Evolutionary conservation across 2,888 invertebrate species (phyloP), one percentile per base, ranked within the genome.

Genomic region (Drosophila paucipuncta): DNA sequence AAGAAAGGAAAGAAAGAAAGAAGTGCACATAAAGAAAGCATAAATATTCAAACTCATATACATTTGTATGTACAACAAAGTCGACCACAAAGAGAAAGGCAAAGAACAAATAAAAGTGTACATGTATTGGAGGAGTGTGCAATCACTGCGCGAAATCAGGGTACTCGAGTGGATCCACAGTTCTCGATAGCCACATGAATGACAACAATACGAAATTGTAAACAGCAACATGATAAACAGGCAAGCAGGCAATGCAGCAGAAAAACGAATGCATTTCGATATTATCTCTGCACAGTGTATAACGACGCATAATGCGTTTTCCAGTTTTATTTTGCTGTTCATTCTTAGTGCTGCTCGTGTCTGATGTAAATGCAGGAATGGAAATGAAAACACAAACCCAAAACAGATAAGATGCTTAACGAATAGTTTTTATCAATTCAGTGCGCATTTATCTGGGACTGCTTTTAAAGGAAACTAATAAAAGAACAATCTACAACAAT

Each of bases 1-100:
- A 49, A 64, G 30, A 39, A 31, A 50, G 25, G 25, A 58, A 31
- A 30, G 30, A 31, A 25, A 30, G 25, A 47, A 50, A 50, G 28
- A 28, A 50, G 5, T 33, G n/a, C 53, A 16, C 16, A 33, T 22
- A 22, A 22, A 54, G 22, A 50, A 28, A 10, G 6, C 18, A 50
- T 18, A 47, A 25, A 30, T 11, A 16, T 31, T 10, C 16, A 10
- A 54, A 16, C 3, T 33, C n/a, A 30, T 11, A 52, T 31, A 31
- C 13, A 52, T 22, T n/a, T 9, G 4, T 47, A 25, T 16, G 25
- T 25, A 47, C 25, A 47, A 47, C 25, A 25, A 16, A 47, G 16
- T 9, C 47, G 25, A 16, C 16, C 9, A 25, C 47, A 47, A 47
- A 25, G 28, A 28, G 16, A 47, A 47, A 13, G 47, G 28, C 9